Evolutionary conservation across 2,113 vertebrate genomes (phyloP), one percentile per base, ranked within the genome.

Genomic region (Dasyprocta punctata): DNA sequence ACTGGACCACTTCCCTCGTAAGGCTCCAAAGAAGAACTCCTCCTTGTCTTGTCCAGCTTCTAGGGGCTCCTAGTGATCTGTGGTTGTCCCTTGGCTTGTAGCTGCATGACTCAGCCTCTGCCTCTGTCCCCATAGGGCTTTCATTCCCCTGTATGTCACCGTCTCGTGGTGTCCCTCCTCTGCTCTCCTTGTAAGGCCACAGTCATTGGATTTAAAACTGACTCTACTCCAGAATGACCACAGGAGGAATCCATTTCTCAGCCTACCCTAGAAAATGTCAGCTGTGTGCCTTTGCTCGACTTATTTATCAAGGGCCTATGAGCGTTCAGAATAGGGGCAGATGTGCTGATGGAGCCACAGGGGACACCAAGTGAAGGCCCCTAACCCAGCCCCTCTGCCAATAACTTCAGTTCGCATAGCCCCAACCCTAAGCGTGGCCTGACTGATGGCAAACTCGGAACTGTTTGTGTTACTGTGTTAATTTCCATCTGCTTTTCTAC

Each of bases 401-500:
- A 2, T 33, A 60, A 67, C 49, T 7, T 71, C 41, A n/a, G 54
- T 52, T 41, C 54, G 54, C 24, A 5, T 1, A n/a, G 49, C 30
- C 54, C 17, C 10, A 38, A 13, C 28, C 20, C 28, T 12, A 20
- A n/a, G 60, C 4, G 0, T 56, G 81, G 54, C 22, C 81, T 58
- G 26, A 38, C 77, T 52, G 78, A 17, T 17, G 69, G 61, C 30
- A 3, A 41, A 60, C 38, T 73, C 82, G 77, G 47, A 16, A 3
- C 2, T 5, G 7, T 33, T 77, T 65, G 52, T 69, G 58, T 73
- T 28, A 12, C 38, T 24, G 41, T 49, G 80, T 75, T 26, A 7
- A 80, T 5, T 82, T n/a, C 88, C 89, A 92, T 67, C 92, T 78
- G 89, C 73, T n/a, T 82, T 75, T 75, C 56, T 47, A 71, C 81